Evolutionary conservation across 1,140 invertebrate genomes (phyloP).

Genomic region (Atta colombica): DNA sequence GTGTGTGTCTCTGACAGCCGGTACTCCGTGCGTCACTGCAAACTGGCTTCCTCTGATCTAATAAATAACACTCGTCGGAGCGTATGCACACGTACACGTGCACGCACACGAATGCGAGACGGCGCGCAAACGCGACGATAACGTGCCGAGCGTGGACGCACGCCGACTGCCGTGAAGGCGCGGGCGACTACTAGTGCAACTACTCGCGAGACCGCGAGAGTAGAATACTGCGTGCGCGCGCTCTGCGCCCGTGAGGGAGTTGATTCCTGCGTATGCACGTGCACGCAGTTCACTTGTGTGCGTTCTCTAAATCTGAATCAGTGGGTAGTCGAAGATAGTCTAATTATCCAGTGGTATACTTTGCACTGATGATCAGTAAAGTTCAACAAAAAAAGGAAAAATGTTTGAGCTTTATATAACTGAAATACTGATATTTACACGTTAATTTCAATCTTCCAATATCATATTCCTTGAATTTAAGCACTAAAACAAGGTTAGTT

Average conservation of each 20-base stretch:
- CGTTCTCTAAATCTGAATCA: too few species aligned
- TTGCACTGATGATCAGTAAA: too few species aligned
- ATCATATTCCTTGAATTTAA: too few species aligned
- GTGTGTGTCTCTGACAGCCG: constrained; percentile 31
- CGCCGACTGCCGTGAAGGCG: constrained; percentile 34
- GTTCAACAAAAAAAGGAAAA: too few species aligned
- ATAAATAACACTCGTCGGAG: constrained; percentile 79
- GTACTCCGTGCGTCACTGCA: constrained; percentile 80
- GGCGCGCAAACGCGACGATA: constrained; percentile 18
- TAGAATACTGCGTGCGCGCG: constrained; percentile 10
- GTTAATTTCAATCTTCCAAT: too few species aligned
- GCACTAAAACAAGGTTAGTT: too few species aligned
- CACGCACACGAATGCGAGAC: background rate
- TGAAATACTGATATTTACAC: too few species aligned
- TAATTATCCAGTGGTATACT: too few species aligned
- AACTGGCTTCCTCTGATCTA: constrained; percentile 86
- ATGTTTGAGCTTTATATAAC: too few species aligned
- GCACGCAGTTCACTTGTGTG: background rate
- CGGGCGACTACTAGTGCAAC: constrained; percentile 1
- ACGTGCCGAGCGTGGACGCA: constrained; percentile 49
- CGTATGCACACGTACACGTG: constrained; percentile 23
- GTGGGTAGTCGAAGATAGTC: too few species aligned
- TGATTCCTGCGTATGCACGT: background rate
- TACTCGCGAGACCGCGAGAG: constrained; percentile 30
- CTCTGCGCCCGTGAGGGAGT: constrained; percentile 3